phyloP scores from a whole-genome alignment of 2,113 vertebrate genomes.

The Hiodon tergisus region DNA sequence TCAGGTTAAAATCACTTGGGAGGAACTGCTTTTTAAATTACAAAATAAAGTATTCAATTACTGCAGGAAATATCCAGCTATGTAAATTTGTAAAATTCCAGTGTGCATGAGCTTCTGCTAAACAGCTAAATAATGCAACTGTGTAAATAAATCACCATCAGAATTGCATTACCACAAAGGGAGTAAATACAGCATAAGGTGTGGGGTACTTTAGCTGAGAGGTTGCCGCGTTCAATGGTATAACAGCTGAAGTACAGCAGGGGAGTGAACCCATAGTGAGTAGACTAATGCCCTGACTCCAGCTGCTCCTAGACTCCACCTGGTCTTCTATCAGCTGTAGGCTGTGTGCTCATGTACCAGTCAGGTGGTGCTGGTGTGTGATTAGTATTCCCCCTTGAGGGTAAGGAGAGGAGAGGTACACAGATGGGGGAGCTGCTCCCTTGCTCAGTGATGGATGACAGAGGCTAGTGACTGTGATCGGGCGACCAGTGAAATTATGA shows the following conservation, averaged over 20 bases:
- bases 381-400: constrained; percentile 13
- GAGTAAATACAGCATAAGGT: neutral
- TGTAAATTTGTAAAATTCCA: too few species aligned
- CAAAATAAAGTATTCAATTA: too few species aligned
- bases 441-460: neutral
- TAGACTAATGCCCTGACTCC: constrained; percentile 1
- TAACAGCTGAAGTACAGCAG: constrained; percentile 39
- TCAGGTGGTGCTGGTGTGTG: constrained; percentile 16
- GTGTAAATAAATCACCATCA: too few species aligned
- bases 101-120: too few species aligned
- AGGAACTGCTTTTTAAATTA: too few species aligned
- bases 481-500: too few species aligned
- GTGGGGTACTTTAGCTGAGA: constrained; percentile 37
- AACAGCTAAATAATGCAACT: too few species aligned
- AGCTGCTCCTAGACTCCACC: constrained; percentile 22
- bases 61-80: too few species aligned
- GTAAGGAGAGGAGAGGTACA: constrained; percentile 1
- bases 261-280: constrained; percentile 15
- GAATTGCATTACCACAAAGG: too few species aligned
- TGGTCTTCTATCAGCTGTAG: constrained; percentile 24
- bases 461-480: neutral
- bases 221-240: constrained; percentile 46
- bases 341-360: neutral
- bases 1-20: too few species aligned
- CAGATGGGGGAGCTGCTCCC: neutral